These are phyloP conservation scores for Adrianichthys oophorus DNA, from an alignment of 2,797 vertebrate genomes.

Conservation along the genomic window DNA sequence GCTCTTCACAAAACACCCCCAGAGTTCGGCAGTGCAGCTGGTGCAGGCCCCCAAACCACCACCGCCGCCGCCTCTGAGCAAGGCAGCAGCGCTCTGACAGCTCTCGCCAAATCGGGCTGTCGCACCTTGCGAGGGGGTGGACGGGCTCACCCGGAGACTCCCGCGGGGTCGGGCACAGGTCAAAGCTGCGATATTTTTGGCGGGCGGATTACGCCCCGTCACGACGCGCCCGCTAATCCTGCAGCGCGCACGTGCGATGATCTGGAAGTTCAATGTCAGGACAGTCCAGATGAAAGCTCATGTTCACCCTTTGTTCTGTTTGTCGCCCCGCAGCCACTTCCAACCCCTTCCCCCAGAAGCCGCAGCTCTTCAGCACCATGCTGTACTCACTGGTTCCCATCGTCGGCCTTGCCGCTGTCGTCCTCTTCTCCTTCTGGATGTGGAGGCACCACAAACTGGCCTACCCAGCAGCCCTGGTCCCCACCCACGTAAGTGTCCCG, in stretches of 20 bases:
- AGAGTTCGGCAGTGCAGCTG: constrained; percentile 44
- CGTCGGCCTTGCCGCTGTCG: constrained; percentile 90
- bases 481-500: constrained; percentile 89
- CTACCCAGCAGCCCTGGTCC: constrained; percentile 95
- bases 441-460: constrained; percentile 98
- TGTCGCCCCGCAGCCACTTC: constrained; percentile 84
- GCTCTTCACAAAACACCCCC: constrained; percentile 11
- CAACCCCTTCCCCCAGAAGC: constrained; percentile 89
- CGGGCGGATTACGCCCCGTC: constrained; percentile 68
- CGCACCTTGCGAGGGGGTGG: constrained; percentile 47
- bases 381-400: constrained; percentile 96
- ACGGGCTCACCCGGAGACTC: constrained; percentile 38
- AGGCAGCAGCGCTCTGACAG: constrained; percentile 24
- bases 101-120: constrained; percentile 34
- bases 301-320: background rate
- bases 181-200: constrained; percentile 72
- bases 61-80: background rate
- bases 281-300: background rate
- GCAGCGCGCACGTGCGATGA: constrained; percentile 26
- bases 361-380: constrained; percentile 91
- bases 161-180: constrained; percentile 58
- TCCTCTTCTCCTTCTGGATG: constrained; percentile 98
- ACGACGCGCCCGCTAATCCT: constrained; percentile 68
- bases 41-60: constrained; percentile 17
- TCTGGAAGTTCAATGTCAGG: constrained; percentile 48